Conservation (phyloP, 1,140 invertebrate species). For the Aphaenogaster rudis region DNA sequence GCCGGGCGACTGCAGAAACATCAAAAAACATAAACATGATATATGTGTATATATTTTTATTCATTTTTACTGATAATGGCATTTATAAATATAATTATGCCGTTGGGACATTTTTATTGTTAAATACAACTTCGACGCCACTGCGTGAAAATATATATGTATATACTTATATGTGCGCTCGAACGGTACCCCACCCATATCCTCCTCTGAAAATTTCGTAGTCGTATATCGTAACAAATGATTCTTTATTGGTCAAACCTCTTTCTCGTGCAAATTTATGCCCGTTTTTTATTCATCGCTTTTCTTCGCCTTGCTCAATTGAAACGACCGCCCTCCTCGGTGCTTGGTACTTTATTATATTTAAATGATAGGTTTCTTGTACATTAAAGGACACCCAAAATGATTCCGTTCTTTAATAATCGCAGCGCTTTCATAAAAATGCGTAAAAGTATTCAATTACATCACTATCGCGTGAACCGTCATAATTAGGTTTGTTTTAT, state of each 20-base stretch:
- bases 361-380: slow-evolving; percentile 5
- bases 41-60: neutral
- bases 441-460: neutral
- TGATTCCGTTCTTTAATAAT: neutral
- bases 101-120: neutral
- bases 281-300: slow-evolving; percentile 7
- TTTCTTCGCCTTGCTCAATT: slow-evolving; percentile 22
- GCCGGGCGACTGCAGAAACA: neutral
- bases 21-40: neutral
- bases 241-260: slow-evolving; percentile 53
- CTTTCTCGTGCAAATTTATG: slow-evolving; percentile 53
- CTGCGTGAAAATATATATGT: slow-evolving; percentile 12
- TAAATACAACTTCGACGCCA: neutral
- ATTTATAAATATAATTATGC: slow-evolving; percentile 10
- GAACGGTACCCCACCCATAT: slow-evolving; percentile 15
- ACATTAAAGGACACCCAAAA: neutral
- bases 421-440: neutral
- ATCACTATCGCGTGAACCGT: neutral
- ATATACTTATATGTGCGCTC: slow-evolving; percentile 5
- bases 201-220: slow-evolving; percentile 36
- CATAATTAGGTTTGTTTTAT: neutral
- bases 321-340: neutral
- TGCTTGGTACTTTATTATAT: neutral
- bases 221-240: slow-evolving; percentile 43
- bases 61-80: neutral